phyloP scores from a whole-genome alignment of 2,113 vertebrate species.

The Odontesthes bonariensis region DNA sequence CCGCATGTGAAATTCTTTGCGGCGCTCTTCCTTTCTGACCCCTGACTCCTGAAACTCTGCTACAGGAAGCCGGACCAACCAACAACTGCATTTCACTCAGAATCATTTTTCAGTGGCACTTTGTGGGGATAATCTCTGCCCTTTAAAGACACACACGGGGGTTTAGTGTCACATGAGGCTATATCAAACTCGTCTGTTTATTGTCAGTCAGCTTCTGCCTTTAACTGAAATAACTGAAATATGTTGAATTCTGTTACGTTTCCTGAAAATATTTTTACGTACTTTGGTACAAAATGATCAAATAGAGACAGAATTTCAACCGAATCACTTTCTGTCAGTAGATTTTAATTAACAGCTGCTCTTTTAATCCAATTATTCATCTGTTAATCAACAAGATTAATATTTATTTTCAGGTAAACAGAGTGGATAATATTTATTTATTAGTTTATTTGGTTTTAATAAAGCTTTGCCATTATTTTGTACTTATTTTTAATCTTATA shows the following conservation, averaged over 20 bases:
- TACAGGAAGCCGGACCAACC: conserved; percentile 8
- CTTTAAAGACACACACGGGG: neutral
- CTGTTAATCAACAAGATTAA: too few relatives aligned
- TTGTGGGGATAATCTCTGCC: neutral
- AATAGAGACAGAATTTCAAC: too few relatives aligned
- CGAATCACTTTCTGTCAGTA: too few relatives aligned
- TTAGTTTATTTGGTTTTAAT: too few relatives aligned
- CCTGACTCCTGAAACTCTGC: conserved; percentile 18
- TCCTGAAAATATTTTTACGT: neutral
- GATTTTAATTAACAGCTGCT: too few relatives aligned
- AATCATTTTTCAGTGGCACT: conserved; percentile 4
- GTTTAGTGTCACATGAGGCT: neutral
- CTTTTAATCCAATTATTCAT: too few relatives aligned
- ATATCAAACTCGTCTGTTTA: too few relatives aligned
- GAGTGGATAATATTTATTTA: too few relatives aligned
- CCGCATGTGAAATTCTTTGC: conserved; percentile 70
- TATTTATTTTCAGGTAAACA: too few relatives aligned
- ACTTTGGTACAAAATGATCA: neutral
- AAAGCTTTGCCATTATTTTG: too few relatives aligned
- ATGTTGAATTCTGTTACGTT: neutral
- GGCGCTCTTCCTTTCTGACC: conserved; percentile 33
- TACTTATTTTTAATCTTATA: too few relatives aligned
- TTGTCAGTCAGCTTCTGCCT: neutral
- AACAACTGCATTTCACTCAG: neutral
- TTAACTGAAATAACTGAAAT: neutral